Evolutionary conservation across 2,113 vertebrate genomes (phyloP), one percentile per base, ranked within the genome.

Genomic region (human): DNA sequence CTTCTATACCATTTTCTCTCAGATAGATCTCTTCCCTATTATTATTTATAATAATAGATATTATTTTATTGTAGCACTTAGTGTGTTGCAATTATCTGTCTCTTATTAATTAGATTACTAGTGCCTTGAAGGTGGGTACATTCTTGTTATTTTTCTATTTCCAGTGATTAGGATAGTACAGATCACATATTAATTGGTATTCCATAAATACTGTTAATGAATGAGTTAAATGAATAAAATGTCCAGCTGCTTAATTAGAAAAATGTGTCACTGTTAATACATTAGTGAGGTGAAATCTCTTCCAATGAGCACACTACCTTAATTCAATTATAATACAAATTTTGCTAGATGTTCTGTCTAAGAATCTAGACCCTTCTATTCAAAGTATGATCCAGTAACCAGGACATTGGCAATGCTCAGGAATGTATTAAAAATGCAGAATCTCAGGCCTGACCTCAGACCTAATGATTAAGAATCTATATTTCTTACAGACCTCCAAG

Each of bases 281-380:
- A 78, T 78, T 89, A 93, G 18, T 66, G 22, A 95, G 43, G 38
- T 50, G 13, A 92, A 89, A 87, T 30, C 40, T 68, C 30, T 73
- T 20, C 38, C 20, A 55, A 80, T 70, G 20, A 81, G 4, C 14
- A 75, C 23, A 86, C 45, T 14, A 81, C 5, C 5, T 89, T 93
- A 89, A 59, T 79, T 55, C 35, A 82, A 52, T 93, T 89, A 97
- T 92, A 89, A 55, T 52, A 87, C 38, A 87, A 27, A 82, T 64
- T 85, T 93, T 52, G 32, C 82, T 5, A 38, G 1, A 95, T 64
- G 32, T 75, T 32, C 30, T 75, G 81, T n/a, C 20, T 75, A 89
- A 90, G 14, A 90, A 92, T 57, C 2, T 93, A 43, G 73, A 73
- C 6, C 0, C 7, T 38, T 81, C 50, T 48, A 89, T 17, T 72